Conservation (phyloP, 1,140 invertebrate species). For the Subanguina moxae region DNA sequence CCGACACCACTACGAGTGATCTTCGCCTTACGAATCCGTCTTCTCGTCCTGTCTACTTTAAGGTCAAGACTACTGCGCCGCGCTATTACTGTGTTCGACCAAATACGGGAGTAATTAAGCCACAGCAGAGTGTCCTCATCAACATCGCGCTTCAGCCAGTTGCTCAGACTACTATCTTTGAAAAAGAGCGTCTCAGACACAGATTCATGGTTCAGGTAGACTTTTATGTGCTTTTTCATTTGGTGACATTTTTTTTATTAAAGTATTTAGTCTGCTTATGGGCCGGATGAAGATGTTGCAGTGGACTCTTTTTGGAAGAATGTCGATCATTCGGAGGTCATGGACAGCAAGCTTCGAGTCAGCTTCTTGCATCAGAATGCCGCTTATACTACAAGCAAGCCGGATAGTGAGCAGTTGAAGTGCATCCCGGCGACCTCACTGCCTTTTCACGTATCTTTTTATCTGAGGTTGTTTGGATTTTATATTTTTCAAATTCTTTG, state of each 20-base stretch:
- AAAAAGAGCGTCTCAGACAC: conserved; percentile 86
- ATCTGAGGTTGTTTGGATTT: too few relatives aligned
- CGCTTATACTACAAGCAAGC: too few relatives aligned
- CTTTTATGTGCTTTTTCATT: conserved; percentile 1
- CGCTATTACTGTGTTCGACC: conserved; percentile 98
- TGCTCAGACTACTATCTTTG: conserved; percentile 72
- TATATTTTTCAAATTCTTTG: too few relatives aligned
- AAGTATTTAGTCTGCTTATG: conserved; percentile 33
- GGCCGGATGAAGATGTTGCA: conserved; percentile 36
- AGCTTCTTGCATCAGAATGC: too few relatives aligned
- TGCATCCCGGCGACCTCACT: too few relatives aligned
- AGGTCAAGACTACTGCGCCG: conserved; percentile 99
- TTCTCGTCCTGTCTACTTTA: conserved; percentile 82
- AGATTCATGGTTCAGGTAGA: conserved; percentile 94
- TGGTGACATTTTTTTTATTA: too few relatives aligned
- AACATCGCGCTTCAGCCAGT: conserved; percentile 92
- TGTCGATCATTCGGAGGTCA: conserved; percentile 41
- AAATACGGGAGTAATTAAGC: conserved; percentile 83
- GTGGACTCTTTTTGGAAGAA: conserved; percentile 49
- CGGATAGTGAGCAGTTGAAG: too few relatives aligned
- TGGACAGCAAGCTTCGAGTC: conserved; percentile 49
- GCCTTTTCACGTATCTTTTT: too few relatives aligned
- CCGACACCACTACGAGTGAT: conserved; percentile 78
- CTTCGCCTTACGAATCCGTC: conserved; percentile 84
- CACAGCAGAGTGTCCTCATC: conserved; percentile 68